Conservation (phyloP, 2,797 vertebrate species). For the Lacerta bilineata region DNA sequence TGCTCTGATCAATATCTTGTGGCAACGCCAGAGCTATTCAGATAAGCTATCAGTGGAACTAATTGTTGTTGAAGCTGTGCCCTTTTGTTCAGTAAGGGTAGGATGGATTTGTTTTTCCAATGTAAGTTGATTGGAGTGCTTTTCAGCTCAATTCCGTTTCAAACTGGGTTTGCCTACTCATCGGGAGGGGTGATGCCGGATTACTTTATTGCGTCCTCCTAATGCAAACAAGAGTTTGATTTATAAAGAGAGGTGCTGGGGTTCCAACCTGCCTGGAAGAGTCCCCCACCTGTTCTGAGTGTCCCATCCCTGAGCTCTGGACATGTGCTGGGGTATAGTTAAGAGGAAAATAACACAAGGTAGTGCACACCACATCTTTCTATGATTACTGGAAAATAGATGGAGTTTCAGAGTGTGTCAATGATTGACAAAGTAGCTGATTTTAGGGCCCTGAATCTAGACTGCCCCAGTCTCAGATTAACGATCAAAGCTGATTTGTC, state of each 20-base stretch:
- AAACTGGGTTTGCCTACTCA: slow-evolving; percentile 19
- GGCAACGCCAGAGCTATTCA: slow-evolving; percentile 57
- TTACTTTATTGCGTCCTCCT: slow-evolving; percentile 14
- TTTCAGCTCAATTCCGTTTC: slow-evolving; percentile 47
- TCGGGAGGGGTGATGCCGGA: background rate
- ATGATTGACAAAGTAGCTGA: background rate
- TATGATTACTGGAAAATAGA: background rate
- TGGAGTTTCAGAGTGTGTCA: background rate
- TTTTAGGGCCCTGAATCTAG: background rate
- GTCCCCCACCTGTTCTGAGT: background rate
- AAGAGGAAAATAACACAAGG: background rate
- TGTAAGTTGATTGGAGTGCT: slow-evolving; percentile 43
- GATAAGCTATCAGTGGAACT: slow-evolving; percentile 67
- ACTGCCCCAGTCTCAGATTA: background rate
- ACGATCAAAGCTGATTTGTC: background rate
- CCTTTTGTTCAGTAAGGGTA: slow-evolving; percentile 40
- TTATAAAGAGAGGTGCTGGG: background rate
- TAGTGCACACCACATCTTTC: background rate
- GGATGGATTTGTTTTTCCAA: slow-evolving; percentile 46
- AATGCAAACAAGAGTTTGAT: slow-evolving; percentile 23
- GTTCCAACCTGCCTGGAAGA: background rate
- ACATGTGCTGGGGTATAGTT: background rate
- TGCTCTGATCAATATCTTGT: slow-evolving; percentile 66
- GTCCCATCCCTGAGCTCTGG: background rate
- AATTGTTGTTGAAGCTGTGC: slow-evolving; percentile 64